Evolutionary conservation across 2,113 vertebrate genomes (phyloP).

Genomic region (Ceratotherium simum): DNA sequence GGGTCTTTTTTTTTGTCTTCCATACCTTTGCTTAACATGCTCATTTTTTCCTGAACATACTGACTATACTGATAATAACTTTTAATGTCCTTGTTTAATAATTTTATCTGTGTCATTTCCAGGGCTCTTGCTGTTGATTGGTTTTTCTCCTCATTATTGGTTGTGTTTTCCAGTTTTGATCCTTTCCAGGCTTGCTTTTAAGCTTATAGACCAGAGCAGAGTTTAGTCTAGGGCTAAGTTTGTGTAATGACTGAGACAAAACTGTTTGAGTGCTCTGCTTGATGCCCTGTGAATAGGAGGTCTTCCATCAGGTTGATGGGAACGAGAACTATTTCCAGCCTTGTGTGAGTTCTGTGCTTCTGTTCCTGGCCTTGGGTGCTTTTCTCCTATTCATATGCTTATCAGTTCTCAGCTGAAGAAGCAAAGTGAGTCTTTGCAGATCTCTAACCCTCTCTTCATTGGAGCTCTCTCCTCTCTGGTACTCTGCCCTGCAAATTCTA

Average conservation of each 20-base stretch:
- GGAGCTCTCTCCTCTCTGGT: background rate
- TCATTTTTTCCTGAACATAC: background rate
- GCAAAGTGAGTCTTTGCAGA: background rate
- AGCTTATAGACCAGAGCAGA: background rate
- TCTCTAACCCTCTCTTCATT: background rate
- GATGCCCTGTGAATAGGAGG: background rate
- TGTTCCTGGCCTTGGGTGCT: background rate
- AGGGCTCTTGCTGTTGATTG: background rate
- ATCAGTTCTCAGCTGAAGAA: background rate
- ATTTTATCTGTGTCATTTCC: background rate
- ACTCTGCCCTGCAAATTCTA: background rate
- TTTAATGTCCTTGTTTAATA: background rate
- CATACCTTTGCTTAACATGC: background rate
- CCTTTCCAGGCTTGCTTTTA: background rate
- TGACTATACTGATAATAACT: background rate
- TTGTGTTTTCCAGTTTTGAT: background rate
- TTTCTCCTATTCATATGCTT: accelerated
- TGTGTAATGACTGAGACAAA: background rate
- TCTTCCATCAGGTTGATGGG: background rate
- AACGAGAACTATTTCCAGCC: background rate
- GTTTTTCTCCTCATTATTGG: background rate
- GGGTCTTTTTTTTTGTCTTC: background rate
- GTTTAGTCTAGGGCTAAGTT: background rate
- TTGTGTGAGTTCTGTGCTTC: background rate
- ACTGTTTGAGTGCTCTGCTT: background rate